Base-by-base conservation (phyloP, 2,113 vertebrate genomes). In the Ophiodon elongatus region DNA sequence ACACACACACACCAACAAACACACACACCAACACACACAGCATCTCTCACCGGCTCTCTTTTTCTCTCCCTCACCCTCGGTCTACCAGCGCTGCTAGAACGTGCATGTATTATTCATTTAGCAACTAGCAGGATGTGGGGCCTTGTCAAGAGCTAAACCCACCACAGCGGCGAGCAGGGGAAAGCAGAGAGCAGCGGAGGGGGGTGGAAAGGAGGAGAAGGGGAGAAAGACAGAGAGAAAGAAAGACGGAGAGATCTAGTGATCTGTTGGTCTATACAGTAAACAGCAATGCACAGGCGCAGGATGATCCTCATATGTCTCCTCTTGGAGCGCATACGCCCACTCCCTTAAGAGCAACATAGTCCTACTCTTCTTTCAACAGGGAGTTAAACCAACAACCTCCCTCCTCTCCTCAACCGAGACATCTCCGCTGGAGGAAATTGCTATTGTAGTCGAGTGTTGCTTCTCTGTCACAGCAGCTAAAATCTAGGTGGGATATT, bases 91-190 rank as follows among this genome's bases (percentile, higher is more conserved):
- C 80, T 78, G 75, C 79, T 65, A 60, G 86, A 89, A 86, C 89
- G 85, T 89, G 81, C 86, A 94, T 95, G 89, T 92, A 94, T 94
- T 95, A 95, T 95, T 94, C 91, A 94, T 92, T 89, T 86, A 88
- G 89, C 88, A 88, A 87, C 85, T 76, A 93, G 90, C 88, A 92
- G 85, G 89, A 92, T 94, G 91, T 91, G 91, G 87, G 90, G 91
- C 89, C 91, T 91, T 93, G 93, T 94, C 91, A 94, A 88, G 90
- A 92, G 82, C 73, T 87, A 87, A 91, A 92, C 85, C 88, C 81
- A 88, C 85, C 84, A 64, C 85, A 56, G 85, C 10, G 57, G 62
- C 39, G 43, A 66, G 79, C 57, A 57, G 62, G 88, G 75, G 43
- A 52, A 59, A 50, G 66, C 54, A 64, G 76, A 75, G 77, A 60